These are phyloP conservation scores for Macropodus opercularis DNA, from an alignment of 2,797 vertebrate species.

Conservation along the genomic window DNA sequence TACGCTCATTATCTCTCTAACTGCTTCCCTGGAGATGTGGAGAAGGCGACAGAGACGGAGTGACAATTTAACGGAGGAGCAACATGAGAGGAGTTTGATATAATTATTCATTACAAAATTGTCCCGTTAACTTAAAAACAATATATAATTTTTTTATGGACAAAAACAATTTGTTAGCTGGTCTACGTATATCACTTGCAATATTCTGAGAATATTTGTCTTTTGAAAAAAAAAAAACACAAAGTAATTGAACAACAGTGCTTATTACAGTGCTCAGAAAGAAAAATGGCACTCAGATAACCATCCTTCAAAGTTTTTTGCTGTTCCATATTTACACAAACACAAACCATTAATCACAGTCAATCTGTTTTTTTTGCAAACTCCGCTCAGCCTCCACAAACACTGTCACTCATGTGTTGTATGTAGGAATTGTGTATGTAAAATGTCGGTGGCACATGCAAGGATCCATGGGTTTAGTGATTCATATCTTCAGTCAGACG, in stretches of 20 bases:
- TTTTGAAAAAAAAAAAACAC: not conserved
- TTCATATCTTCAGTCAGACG: slow-evolving; percentile 70
- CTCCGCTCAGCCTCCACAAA: slow-evolving; percentile 38
- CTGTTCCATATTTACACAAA: slow-evolving; percentile 64
- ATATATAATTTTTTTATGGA: not conserved
- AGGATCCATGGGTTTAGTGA: slow-evolving; percentile 72
- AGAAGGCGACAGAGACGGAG: slow-evolving; percentile 37
- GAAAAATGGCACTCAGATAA: slow-evolving; percentile 6
- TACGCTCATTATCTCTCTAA: slow-evolving; percentile 75
- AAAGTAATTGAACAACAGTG: not conserved
- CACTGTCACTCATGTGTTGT: slow-evolving; percentile 69
- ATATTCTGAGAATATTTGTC: slow-evolving; percentile 1
- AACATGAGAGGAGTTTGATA: not conserved
- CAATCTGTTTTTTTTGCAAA: slow-evolving; percentile 40
- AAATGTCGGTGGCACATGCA: slow-evolving; percentile 56
- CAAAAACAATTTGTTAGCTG: not conserved
- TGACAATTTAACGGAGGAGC: slow-evolving; percentile 1
- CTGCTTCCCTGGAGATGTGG: slow-evolving; percentile 31
- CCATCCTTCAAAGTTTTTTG: slow-evolving; percentile 18
- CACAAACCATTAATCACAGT: slow-evolving; percentile 66
- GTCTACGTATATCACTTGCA: accelerated
- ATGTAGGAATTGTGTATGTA: slow-evolving; percentile 71
- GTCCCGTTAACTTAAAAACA: not conserved
- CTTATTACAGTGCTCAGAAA: not conserved
- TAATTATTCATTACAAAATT: slow-evolving; percentile 37